Base-by-base conservation (phyloP, 2,113 vertebrate genomes). In the Dryoscopus gambensis region DNA sequence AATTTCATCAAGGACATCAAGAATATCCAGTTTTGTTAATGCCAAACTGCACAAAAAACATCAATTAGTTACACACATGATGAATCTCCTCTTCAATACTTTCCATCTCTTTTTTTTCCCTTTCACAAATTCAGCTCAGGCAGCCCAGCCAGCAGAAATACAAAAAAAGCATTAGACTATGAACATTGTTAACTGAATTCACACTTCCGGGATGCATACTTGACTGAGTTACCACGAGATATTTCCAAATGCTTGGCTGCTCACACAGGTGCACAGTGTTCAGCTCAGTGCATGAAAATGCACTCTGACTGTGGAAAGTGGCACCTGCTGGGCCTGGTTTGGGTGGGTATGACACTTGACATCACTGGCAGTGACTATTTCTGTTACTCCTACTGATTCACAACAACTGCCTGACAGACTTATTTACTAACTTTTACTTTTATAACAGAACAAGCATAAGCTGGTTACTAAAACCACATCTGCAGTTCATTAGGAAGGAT, bases 1-100 rank as follows among this genome's bases (percentile, higher is more conserved):
- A 92, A 99, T 99, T 97, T 99, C 99, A 93, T 99, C 98, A 96
- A 99, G 96, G 81, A 98, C 98, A 63, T 99, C 99, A 69, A 99
- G 97, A 98, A 99, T 99, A 98, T 99, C 99, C 97, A 99, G 98
- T 97, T 99, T 99, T 83, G 99, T 99, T 94, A 99, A 97, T 60
- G 99, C 99, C 97, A 99, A 98, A 91, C 99, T 99, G 97, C 86
- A 81, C 37, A 84, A 93, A 76, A 81, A 91, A 65, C 84, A 95
- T 47, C 6, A 22, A 47, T 91, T 59, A 85, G 77, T 93, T 80
- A 94, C 24, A 82, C 9, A 59, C 19, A 33, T 17, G 19, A 52
- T 44, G 7, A 57, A 55, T 77, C 33, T 55, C 20, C 30, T 80
- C 49, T 87, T 86, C 39, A 93, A 86, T 50, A 33, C 10, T 37